Percentiles rank a stretch among this genome's conserved stretches.
Evolutionary conservation across 1,140 invertebrate genomes (phyloP).

Genomic region (Phymorhynchus buccinoides): DNA sequence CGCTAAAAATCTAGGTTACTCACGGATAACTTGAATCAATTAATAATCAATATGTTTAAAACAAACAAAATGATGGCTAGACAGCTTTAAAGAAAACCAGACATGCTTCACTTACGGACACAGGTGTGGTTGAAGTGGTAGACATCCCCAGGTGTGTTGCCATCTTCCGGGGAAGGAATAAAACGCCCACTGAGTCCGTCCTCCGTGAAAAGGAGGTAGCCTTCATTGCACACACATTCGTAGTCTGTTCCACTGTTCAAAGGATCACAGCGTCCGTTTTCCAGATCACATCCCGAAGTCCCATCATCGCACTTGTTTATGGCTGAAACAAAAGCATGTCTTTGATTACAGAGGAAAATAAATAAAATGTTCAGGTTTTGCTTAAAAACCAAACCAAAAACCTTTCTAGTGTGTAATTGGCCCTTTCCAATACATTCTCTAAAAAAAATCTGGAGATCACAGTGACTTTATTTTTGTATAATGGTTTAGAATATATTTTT

Average conservation of each 20-base stretch:
- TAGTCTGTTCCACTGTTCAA: constrained; percentile 84
- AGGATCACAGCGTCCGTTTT: constrained; percentile 53
- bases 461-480: no score
- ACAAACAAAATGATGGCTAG: no score
- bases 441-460: no score
- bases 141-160: constrained; percentile 87
- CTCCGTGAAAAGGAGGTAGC: constrained; percentile 90
- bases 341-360: no score
- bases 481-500: no score
- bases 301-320: constrained; percentile 7
- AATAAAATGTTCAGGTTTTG: no score
- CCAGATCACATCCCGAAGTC: constrained; percentile 8
- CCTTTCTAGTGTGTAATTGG: no score
- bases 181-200: constrained; percentile 92
- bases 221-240: constrained; percentile 91
- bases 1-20: no score
- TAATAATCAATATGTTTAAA: no score
- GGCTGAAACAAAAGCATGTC: constrained; percentile 3
- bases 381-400: no score
- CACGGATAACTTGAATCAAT: no score
- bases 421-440: no score
- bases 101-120: constrained; percentile 78
- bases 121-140: constrained; percentile 97
- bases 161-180: constrained; percentile 87
- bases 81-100: background rate